Evolutionary conservation across 2,888 invertebrate genomes (phyloP).

Genomic region (Marasmarcha lunaedactyla): DNA sequence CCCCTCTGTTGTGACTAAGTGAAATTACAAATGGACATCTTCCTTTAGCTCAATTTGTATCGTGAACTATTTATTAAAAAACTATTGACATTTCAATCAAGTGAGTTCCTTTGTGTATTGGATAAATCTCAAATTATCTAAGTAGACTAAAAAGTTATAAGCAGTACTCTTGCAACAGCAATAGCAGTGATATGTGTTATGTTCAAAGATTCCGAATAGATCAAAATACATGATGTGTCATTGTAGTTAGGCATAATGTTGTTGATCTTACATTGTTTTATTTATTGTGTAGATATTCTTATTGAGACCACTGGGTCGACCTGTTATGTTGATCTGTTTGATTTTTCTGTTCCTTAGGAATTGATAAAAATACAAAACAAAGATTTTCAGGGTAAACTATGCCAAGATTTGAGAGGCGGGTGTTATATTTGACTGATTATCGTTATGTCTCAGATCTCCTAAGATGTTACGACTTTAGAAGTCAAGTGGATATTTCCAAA

Average conservation of each 20-base stretch:
- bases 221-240: too few relatives aligned
- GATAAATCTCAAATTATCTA: too few relatives aligned
- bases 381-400: neutral
- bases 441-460: neutral
- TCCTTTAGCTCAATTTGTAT: slow-evolving; percentile 24
- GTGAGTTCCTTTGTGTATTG: neutral
- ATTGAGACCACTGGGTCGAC: neutral
- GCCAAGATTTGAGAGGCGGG: too few relatives aligned
- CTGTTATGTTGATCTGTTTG: neutral
- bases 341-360: neutral
- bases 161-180: too few relatives aligned
- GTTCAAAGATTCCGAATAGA: too few relatives aligned
- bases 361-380: neutral
- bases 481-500: neutral
- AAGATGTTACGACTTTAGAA: neutral
- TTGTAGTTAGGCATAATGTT: neutral
- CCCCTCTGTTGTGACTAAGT: slow-evolving; percentile 16
- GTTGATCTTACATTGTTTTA: neutral
- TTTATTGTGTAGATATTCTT: neutral
- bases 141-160: too few relatives aligned
- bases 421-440: neutral
- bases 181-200: too few relatives aligned
- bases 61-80: too few relatives aligned
- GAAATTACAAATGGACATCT: too few relatives aligned
- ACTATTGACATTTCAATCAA: neutral